Percentiles rank a stretch among this genome's conserved stretches.
Conservation (phyloP, 2,888 invertebrate genomes). For the Listrodromus nycthemerus region DNA sequence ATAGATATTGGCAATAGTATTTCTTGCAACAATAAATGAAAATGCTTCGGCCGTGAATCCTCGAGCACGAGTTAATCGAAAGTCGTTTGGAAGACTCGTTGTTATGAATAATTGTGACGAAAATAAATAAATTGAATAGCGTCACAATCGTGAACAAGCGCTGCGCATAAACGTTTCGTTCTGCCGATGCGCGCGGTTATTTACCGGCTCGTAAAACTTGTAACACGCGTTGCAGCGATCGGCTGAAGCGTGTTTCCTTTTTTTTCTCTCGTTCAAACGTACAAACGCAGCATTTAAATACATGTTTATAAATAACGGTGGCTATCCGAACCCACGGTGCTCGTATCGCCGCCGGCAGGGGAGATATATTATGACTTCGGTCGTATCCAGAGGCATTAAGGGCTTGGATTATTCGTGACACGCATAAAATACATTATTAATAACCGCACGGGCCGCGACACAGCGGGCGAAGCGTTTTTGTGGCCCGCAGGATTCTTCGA, state of each 20-base stretch:
- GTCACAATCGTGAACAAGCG: conserved; percentile 39
- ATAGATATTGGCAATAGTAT: no score
- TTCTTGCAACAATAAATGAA: no score
- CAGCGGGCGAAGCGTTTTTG: conserved; percentile 1
- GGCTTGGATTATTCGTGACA: conserved; percentile 26
- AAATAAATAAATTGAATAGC: conserved; percentile 15
- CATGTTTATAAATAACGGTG: conserved; percentile 48
- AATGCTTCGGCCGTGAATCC: no score
- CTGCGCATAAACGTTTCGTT: conserved; percentile 50
- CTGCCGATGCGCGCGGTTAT: conserved; percentile 48
- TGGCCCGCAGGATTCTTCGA: not conserved
- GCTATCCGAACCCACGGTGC: not conserved
- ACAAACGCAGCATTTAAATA: conserved; percentile 32
- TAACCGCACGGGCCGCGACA: not conserved
- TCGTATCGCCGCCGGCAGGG: not conserved
- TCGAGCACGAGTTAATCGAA: no score
- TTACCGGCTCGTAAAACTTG: conserved; percentile 53
- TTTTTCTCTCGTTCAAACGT: conserved; percentile 11
- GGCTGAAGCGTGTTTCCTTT: conserved; percentile 13
- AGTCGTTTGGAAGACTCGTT: no score
- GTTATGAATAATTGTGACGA: no score
- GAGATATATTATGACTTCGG: conserved; percentile 40
- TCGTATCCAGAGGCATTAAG: conserved; percentile 16
- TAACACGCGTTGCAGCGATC: conserved; percentile 30
- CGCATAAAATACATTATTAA: conserved; percentile 54